These are phyloP conservation scores for Xenopus petersii DNA, from an alignment of 2,797 vertebrate genomes.

Conservation along the genomic window DNA sequence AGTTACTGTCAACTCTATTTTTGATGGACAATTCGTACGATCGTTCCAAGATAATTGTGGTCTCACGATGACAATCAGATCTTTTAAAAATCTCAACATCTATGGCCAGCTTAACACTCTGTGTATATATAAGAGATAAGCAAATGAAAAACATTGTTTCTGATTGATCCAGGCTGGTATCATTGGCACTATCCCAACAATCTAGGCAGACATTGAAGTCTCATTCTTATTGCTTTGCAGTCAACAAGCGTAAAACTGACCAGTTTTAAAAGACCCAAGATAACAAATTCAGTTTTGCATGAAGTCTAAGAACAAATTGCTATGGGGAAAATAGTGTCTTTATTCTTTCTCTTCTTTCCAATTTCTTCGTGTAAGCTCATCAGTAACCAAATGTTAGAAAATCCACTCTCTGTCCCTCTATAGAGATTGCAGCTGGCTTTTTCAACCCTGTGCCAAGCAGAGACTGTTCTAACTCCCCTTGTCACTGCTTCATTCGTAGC, in stretches of 20 bases:
- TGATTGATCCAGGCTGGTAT: too few relatives aligned
- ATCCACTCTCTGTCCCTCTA: conserved; percentile 37
- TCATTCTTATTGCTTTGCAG: too few relatives aligned
- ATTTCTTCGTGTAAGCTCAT: conserved; percentile 4
- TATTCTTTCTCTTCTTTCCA: background rate
- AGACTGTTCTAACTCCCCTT: conserved; percentile 48
- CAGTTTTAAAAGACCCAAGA: background rate
- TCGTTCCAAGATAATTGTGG: too few relatives aligned
- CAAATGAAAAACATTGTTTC: too few relatives aligned
- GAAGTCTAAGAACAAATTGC: background rate
- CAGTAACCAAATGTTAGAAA: conserved; percentile 13
- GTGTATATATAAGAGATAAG: too few relatives aligned
- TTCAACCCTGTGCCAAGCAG: conserved; percentile 25
- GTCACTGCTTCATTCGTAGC: conserved; percentile 45
- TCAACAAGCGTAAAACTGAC: background rate
- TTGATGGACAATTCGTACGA: too few relatives aligned
- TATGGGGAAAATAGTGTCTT: background rate
- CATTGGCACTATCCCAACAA: too few relatives aligned
- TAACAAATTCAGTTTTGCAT: background rate
- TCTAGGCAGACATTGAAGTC: too few relatives aligned
- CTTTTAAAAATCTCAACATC: too few relatives aligned
- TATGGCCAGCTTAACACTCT: too few relatives aligned
- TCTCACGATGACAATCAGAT: too few relatives aligned
- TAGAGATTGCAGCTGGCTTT: conserved; percentile 28
- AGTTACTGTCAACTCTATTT: too few relatives aligned